Evolutionary conservation across 2,888 invertebrate species (phyloP).

Genomic region (Ctenicera cuprea): DNA sequence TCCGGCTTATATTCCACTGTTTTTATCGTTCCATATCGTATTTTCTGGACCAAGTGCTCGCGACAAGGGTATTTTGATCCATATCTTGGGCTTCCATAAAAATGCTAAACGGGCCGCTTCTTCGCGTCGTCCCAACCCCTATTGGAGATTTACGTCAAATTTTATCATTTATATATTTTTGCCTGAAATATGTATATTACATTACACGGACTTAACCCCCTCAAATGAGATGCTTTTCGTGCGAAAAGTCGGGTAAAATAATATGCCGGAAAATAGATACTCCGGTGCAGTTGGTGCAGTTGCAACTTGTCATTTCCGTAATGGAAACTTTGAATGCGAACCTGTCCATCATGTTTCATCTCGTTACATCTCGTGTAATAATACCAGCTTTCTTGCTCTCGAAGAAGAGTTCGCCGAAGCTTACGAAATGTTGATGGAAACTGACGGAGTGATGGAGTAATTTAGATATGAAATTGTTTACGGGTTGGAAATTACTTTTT

Average conservation of each 20-base stretch:
- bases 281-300: conserved; percentile 2
- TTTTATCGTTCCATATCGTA: conserved; percentile 62
- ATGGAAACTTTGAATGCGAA: conserved; percentile 16
- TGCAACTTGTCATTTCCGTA: conserved; percentile 17
- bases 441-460: conserved; percentile 6
- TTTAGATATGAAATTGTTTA: background rate
- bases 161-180: conserved; percentile 58
- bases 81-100: conserved; percentile 62
- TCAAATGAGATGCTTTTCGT: background rate
- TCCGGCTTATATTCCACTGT: conserved; percentile 58
- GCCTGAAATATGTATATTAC: conserved; percentile 36
- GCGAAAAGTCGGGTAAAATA: conserved; percentile 1
- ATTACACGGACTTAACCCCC: conserved; percentile 6
- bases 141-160: conserved; percentile 62
- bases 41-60: conserved; percentile 60
- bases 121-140: conserved; percentile 50
- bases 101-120: conserved; percentile 61
- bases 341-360: conserved; percentile 16
- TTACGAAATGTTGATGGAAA: background rate
- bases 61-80: conserved; percentile 63
- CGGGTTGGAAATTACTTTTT: conserved; percentile 5
- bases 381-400: background rate
- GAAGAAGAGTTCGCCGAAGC: background rate
- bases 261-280: conserved; percentile 11
- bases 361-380: conserved; percentile 15